Evolutionary conservation across 2,113 vertebrate genomes (phyloP).

Genomic region (Rousettus leschenaultii): DNA sequence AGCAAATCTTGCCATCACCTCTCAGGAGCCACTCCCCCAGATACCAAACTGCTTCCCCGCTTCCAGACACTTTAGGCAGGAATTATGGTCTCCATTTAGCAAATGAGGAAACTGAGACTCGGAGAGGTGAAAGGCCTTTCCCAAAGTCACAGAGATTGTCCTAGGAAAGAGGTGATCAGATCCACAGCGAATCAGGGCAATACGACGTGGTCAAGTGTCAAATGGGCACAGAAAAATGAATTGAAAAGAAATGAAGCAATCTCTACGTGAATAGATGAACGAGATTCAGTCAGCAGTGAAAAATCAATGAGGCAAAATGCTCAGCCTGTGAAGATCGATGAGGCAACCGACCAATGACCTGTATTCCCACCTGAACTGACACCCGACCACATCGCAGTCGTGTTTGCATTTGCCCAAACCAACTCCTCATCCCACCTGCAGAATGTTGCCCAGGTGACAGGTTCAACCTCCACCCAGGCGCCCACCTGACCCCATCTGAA

Average conservation of each 20-base stretch:
- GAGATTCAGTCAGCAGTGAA: constrained; percentile 22
- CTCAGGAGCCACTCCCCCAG: neutral
- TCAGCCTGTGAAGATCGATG: constrained; percentile 65
- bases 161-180: neutral
- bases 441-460: neutral
- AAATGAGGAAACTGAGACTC: neutral
- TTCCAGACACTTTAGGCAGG: neutral
- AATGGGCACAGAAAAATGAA: neutral
- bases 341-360: constrained; percentile 35
- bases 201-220: neutral
- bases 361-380: constrained; percentile 40
- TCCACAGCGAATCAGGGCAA: neutral
- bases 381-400: neutral
- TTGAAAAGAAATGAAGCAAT: constrained; percentile 61
- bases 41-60: neutral
- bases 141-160: neutral
- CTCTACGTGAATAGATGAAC: constrained; percentile 12
- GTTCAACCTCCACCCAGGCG: neutral
- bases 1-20: neutral
- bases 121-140: neutral
- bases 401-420: neutral
- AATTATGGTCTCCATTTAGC: neutral
- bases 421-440: neutral
- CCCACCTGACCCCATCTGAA: neutral
- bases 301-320: constrained; percentile 68